Evolutionary conservation across 2,797 vertebrate species (phyloP).

Genomic region (Malacoraja senta): DNA sequence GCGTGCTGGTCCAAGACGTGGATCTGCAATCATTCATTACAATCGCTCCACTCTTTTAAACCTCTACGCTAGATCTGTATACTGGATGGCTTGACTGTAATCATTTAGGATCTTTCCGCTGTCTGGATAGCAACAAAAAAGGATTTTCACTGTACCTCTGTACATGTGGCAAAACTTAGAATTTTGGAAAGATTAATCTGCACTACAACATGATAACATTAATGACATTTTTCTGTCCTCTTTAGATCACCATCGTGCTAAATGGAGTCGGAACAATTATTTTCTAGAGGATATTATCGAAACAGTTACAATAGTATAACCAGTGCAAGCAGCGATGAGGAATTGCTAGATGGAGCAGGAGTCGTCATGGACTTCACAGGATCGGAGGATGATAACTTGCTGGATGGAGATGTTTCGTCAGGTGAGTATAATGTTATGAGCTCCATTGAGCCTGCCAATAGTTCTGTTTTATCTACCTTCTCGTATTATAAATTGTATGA

Average conservation of each 20-base stretch:
- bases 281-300: constrained; percentile 89
- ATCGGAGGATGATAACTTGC: constrained; percentile 92
- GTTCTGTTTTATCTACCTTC: not conserved
- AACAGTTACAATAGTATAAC: constrained; percentile 99
- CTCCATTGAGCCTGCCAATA: not conserved
- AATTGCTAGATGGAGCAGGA: constrained; percentile 91
- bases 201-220: not conserved
- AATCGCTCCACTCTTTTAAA: no score
- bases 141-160: no score
- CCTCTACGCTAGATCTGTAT: no score
- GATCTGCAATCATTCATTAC: no score
- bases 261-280: constrained; percentile 99
- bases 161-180: not conserved
- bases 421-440: constrained; percentile 62
- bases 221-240: constrained; percentile 28
- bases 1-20: no score
- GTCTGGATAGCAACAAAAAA: no score
- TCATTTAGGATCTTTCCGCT: no score
- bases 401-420: constrained; percentile 86
- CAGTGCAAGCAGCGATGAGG: constrained; percentile 95
- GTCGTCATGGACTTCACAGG: constrained; percentile 97
- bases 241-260: constrained; percentile 73
- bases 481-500: not conserved
- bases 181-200: constrained; percentile 36
- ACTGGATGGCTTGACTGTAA: no score